Evolutionary conservation across 2,888 invertebrate species (phyloP), one percentile per base, ranked within the genome.

Genomic region (Drosophila acutilabella): DNA sequence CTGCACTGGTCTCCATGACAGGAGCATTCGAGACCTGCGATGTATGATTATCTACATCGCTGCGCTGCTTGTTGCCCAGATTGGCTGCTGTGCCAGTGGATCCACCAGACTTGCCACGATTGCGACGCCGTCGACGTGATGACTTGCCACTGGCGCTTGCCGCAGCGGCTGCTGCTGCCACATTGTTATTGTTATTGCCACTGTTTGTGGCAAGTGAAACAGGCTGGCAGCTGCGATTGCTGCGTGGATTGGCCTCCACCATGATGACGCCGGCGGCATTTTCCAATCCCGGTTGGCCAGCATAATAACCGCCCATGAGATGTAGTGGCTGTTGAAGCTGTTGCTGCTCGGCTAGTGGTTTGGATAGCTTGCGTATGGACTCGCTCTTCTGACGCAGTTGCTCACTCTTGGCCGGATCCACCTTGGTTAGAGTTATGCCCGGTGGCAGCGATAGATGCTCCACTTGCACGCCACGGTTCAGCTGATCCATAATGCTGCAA

Each of bases 381-480:
- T 92, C 92, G 10, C 91, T 91, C 71, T 92, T 92, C 61, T 91
- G 91, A 4, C 91, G 90, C 40, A 92, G 47, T 47, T 89, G 89
- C 53, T 92, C 92, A 54, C 92, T 92, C 57, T 91, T 91, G 41
- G 87, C 90, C 0, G 94, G 94, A 71, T 95, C 95, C 0, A 96
- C 96, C 66, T 96, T 94, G 0, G 96, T 96, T 41, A 96, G 93
- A 0, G 96, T 96, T 48, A 96, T 96, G n/a, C 96, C 96, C 0
- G 96, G 96, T 0, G 96, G 96, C 45, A 96, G 91, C 41, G 93
- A 93, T 18, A 96, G 88, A 74, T 95, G 95, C 8, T 95, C 94
- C 57, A 95, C 95, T 92, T 92, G 92, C 0, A 93, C 91, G 2
- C 93, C 93, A 4, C 92, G 90, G 74, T 92, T 93, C 47, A 93